Conservation (phyloP, 2,797 vertebrate genomes). For the Pelodytes ibericus region DNA sequence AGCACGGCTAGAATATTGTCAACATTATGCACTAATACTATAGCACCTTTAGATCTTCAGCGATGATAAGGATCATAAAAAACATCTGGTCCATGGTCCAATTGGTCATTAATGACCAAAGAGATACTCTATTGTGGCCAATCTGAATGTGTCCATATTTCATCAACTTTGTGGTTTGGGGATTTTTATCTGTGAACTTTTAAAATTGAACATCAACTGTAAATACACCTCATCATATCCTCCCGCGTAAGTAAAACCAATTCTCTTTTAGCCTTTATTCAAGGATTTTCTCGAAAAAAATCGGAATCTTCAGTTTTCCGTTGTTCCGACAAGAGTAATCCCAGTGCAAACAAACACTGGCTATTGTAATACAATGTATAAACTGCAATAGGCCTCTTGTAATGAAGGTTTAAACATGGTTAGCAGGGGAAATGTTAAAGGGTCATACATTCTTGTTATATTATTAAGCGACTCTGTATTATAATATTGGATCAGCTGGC, state of each 20-base stretch:
- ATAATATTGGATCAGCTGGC: conserved; percentile 39
- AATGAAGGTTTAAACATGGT: conserved; percentile 26
- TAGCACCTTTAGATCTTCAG: no score
- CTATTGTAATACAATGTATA: conserved; percentile 31
- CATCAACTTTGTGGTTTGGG: no score
- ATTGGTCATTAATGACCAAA: no score
- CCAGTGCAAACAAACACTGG: conserved; percentile 20
- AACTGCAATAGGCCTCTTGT: conserved; percentile 8
- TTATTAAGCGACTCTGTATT: conserved; percentile 23
- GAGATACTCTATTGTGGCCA: no score
- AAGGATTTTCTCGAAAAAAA: background rate
- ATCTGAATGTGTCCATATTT: no score
- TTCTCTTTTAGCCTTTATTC: background rate
- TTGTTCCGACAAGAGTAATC: conserved; percentile 13
- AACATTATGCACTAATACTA: no score
- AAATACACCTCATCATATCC: background rate
- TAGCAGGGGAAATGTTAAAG: conserved; percentile 50
- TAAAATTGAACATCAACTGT: no score
- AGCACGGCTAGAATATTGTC: no score
- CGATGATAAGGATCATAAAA: no score
- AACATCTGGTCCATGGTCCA: no score
- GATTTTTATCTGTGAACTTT: no score
- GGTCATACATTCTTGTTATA: background rate
- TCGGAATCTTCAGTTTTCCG: background rate
- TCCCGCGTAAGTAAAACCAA: background rate